Percentiles rank a stretch among this genome's conserved stretches.
Conservation (phyloP, 2,113 vertebrate genomes). For the pig (Sus scrofa) region T2T-Sscrofa CM000812.6:135906501-135907000, state of each 20-base stretch:
- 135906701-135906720: not conserved
- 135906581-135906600: too few relatives aligned
- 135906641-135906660: slow-evolving; percentile 10
- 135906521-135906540: too few relatives aligned
- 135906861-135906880: not conserved
- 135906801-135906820: not conserved
- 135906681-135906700: not conserved
- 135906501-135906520: too few relatives aligned
- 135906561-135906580: too few relatives aligned
- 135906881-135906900: slow-evolving; percentile 10
- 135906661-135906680: not conserved
- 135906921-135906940: not conserved
- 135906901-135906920: not conserved
- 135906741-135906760: not conserved
- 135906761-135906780: not conserved
- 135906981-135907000: not conserved
- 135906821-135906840: not conserved
- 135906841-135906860: not conserved
- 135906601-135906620: not conserved
- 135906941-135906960: not conserved
- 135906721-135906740: not conserved
- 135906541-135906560: too few relatives aligned
- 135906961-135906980: not conserved
- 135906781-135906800: not conserved
- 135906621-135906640: not conserved